These are phyloP conservation scores for Abrostola triplasia DNA, from an alignment of 2,888 invertebrate genomes.

Conservation along the genomic window DNA sequence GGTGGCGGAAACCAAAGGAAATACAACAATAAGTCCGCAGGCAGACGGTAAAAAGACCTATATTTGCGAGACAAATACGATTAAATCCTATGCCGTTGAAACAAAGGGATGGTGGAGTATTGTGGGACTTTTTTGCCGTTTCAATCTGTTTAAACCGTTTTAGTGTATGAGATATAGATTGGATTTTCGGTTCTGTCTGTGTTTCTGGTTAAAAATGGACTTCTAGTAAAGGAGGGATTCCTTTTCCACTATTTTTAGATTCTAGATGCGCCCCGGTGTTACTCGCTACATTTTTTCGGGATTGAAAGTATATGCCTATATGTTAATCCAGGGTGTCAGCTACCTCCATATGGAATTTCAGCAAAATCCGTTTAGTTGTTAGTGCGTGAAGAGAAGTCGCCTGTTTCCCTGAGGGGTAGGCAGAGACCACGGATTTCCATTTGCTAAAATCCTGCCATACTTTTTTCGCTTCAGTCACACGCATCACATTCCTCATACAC, in stretches of 20 bases:
- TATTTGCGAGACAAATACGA: slow-evolving; percentile 61
- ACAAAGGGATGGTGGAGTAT: slow-evolving; percentile 34
- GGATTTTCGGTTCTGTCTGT: slow-evolving; percentile 15
- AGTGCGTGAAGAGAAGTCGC: too few species aligned
- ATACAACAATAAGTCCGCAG: slow-evolving; percentile 20
- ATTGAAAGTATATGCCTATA: too few species aligned
- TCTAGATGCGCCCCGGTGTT: too few species aligned
- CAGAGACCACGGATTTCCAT: too few species aligned
- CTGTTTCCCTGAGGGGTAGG: too few species aligned
- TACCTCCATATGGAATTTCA: too few species aligned
- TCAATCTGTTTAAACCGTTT: slow-evolving; percentile 25
- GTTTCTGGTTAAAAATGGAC: neutral
- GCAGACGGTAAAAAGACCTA: slow-evolving; percentile 47
- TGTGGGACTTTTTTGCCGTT: slow-evolving; percentile 20
- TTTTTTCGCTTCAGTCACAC: too few species aligned
- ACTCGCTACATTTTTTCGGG: too few species aligned
- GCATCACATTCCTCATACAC: too few species aligned
- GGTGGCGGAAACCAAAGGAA: slow-evolving; percentile 15
- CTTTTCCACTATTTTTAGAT: neutral
- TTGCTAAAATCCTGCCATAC: too few species aligned
- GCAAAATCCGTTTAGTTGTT: too few species aligned
- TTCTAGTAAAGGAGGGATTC: neutral
- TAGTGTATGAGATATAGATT: slow-evolving; percentile 27
- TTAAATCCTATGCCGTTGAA: slow-evolving; percentile 42
- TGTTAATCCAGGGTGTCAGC: too few species aligned